Evolutionary conservation across 2,113 vertebrate genomes (phyloP).

Genomic region (Asarcornis scutulata): DNA sequence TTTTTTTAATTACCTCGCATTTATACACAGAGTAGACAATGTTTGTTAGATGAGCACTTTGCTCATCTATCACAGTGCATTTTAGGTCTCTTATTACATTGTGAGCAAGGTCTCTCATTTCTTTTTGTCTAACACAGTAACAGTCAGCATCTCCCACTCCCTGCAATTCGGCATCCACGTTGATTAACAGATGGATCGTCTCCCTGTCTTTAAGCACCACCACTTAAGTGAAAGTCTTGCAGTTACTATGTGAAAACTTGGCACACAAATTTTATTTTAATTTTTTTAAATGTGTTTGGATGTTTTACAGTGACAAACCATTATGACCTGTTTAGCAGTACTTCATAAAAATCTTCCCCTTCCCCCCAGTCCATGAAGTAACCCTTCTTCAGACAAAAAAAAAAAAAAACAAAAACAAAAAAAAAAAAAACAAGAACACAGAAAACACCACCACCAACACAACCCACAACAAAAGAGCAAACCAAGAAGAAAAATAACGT

Average conservation of each 20-base stretch:
- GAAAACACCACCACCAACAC: neutral
- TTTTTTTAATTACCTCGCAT: neutral
- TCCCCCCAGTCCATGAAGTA: neutral
- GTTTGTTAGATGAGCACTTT: neutral
- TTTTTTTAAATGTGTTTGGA: neutral
- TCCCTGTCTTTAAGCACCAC: neutral
- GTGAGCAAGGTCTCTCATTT: neutral
- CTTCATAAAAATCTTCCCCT: neutral
- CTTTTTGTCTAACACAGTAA: neutral
- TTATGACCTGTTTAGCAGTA: neutral
- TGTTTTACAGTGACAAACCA: neutral
- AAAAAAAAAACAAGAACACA: too few relatives aligned
- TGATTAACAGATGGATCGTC: neutral
- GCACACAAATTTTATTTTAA: neutral
- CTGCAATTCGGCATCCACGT: neutral
- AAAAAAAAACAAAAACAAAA: neutral
- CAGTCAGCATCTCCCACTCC: neutral
- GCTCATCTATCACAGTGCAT: neutral
- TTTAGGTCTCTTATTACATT: neutral
- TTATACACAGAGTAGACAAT: neutral
- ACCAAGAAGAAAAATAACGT: neutral
- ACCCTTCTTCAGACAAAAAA: neutral
- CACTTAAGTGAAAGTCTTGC: neutral
- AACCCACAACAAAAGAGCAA: neutral
- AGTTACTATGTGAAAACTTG: neutral